A percentile compares a stretch with the other conserved stretches of the same genome.
Conservation (phyloP, 1,140 invertebrate genomes). For the Caenorhabditis elegans region DNA sequence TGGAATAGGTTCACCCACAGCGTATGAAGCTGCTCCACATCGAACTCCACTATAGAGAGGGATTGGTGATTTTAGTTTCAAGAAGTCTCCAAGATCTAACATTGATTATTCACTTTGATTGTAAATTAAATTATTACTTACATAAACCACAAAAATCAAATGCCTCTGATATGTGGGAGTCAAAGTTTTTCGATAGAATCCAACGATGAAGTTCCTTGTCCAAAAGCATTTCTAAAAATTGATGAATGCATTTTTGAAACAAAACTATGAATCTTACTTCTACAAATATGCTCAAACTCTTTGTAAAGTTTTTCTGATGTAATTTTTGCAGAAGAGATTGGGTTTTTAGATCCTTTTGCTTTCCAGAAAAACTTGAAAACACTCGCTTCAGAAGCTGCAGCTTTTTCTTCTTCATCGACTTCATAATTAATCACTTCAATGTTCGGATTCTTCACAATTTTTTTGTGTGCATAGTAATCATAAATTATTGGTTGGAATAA, state of each 20-base stretch:
- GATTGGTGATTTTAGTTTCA: conserved; percentile 1
- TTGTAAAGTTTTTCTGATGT: not conserved
- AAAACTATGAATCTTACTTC: not conserved
- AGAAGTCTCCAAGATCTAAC: not conserved
- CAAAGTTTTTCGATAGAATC: conserved; percentile 2
- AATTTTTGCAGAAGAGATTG: not conserved
- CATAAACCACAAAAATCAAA: conserved; percentile 11
- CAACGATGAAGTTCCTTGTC: not conserved
- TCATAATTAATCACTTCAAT: not conserved
- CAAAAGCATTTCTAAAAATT: not conserved
- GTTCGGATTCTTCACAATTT: not conserved
- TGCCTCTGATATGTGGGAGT: not conserved
- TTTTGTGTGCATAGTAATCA: conserved; percentile 7
- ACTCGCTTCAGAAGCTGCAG: not conserved
- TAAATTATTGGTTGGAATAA: conserved; percentile 5
- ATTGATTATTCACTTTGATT: not conserved
- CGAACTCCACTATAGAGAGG: not conserved
- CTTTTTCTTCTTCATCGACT: conserved; percentile 16
- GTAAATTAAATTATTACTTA: not conserved
- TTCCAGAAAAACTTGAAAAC: not conserved
- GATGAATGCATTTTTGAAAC: too few species aligned
- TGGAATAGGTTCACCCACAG: not conserved
- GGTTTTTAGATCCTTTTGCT: not conserved
- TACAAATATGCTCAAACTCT: conserved; percentile 21
- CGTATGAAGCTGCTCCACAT: not conserved